phyloP scores from a whole-genome alignment of 2,797 vertebrate species.

The Channallabes apus region DNA sequence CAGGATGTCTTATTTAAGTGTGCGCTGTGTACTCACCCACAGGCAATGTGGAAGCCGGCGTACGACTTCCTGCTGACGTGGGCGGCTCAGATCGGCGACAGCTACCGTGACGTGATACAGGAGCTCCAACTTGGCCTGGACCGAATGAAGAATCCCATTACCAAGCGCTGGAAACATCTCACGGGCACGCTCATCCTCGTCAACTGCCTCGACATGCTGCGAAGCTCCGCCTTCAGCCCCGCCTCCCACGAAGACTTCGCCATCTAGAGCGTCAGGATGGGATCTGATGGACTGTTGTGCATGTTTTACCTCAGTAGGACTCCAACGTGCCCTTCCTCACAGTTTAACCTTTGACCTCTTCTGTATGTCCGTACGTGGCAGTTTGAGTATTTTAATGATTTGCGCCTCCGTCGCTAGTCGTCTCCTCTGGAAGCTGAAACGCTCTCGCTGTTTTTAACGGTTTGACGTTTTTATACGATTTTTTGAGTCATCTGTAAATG shows the following conservation, averaged over 20 bases:
- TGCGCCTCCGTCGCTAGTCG: not conserved
- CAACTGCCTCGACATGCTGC: slow-evolving; percentile 89
- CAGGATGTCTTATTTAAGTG: not conserved
- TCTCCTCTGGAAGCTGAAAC: not conserved
- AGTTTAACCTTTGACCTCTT: slow-evolving; percentile 10
- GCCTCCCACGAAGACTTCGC: slow-evolving; percentile 85
- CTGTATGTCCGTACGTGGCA: not conserved
- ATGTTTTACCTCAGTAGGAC: slow-evolving; percentile 12
- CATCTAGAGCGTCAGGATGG: slow-evolving; percentile 71
- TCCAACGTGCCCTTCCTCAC: not conserved
- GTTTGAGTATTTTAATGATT: not conserved
- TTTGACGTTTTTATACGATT: slow-evolving; percentile 11
- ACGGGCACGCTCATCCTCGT: slow-evolving; percentile 92
- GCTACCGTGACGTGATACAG: slow-evolving; percentile 95
- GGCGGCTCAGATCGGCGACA: slow-evolving; percentile 93
- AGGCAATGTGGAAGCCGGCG: slow-evolving; percentile 98
- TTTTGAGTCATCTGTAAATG: not conserved
- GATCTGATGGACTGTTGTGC: not conserved
- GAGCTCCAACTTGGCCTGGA: slow-evolving; percentile 93
- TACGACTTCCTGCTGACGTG: slow-evolving; percentile 96
- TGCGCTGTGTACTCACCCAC: not conserved
- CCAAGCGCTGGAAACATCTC: slow-evolving; percentile 95
- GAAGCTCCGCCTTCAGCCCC: slow-evolving; percentile 89
- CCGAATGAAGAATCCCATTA: slow-evolving; percentile 95
- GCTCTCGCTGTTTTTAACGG: not conserved